A percentile compares a stretch with the other conserved stretches of the same genome.
These are phyloP conservation scores for Scelioninae gen. 1 DNA, from an alignment of 2,888 invertebrate species.

Conservation along the genomic window DNA sequence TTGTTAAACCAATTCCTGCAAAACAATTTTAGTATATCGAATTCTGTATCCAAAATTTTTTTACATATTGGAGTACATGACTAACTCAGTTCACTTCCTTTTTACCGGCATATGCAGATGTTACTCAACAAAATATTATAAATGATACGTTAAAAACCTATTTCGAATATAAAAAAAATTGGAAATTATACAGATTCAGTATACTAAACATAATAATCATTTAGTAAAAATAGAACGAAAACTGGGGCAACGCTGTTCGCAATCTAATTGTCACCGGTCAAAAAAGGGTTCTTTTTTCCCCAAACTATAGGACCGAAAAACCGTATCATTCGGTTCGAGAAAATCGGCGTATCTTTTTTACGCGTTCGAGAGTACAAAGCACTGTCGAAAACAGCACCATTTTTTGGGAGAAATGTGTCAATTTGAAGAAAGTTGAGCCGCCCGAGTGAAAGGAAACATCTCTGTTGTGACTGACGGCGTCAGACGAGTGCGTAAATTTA, in stretches of 20 bases:
- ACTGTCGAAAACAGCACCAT: constrained; percentile 14
- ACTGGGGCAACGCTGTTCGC: background rate
- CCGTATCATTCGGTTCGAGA: constrained; percentile 23
- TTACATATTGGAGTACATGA: too few species aligned
- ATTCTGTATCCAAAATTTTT: too few species aligned
- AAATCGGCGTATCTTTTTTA: constrained; percentile 41
- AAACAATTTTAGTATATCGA: too few species aligned
- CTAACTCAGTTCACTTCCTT: too few species aligned
- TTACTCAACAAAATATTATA: too few species aligned
- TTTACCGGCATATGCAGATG: too few species aligned
- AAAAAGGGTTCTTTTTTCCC: constrained; percentile 22
- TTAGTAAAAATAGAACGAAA: background rate
- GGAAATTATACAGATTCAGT: too few species aligned
- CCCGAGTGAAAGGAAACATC: constrained; percentile 65
- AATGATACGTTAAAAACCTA: too few species aligned
- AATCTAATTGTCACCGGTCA: background rate
- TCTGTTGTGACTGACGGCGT: constrained; percentile 64
- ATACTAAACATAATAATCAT: too few species aligned
- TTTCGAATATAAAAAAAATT: too few species aligned
- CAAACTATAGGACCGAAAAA: constrained; percentile 13
- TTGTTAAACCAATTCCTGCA: too few species aligned
- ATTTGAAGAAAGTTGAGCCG: constrained; percentile 62
- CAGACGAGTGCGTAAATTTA: constrained; percentile 67
- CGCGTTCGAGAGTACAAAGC: constrained; percentile 32
- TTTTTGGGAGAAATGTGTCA: constrained; percentile 58